Conservation (phyloP, 2,888 invertebrate genomes). For the Stegana nigrithorax region DNA sequence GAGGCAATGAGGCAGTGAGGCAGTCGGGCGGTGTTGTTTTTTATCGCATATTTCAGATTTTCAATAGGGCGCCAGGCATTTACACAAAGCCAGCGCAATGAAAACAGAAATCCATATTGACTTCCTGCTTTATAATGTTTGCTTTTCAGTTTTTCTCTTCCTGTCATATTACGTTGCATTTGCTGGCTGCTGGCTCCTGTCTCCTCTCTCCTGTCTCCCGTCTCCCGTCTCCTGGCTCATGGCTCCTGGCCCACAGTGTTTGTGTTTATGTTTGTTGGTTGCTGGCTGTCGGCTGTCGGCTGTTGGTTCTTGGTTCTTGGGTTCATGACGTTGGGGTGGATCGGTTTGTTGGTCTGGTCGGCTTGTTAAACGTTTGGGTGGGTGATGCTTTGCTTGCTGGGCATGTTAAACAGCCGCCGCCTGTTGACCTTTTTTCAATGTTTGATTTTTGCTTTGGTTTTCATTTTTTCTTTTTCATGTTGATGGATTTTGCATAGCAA, state of each 20-base stretch:
- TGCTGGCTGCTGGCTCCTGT: background rate
- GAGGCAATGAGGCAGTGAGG: background rate
- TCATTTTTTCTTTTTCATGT: background rate
- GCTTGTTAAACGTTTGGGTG: background rate
- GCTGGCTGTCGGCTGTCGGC: no score
- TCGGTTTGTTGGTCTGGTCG: no score
- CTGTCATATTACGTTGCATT: background rate
- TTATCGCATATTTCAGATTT: background rate
- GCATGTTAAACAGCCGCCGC: background rate
- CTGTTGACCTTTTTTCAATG: constrained; percentile 9
- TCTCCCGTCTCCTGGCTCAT: no score
- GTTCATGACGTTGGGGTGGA: no score
- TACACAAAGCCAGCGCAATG: no score
- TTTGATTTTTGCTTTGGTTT: no score
- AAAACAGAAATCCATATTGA: constrained; percentile 9
- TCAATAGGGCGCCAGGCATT: background rate
- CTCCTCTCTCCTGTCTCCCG: no score
- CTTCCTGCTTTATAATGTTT: background rate
- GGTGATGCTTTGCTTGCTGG: background rate
- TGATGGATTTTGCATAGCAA: constrained; percentile 15
- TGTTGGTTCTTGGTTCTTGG: no score
- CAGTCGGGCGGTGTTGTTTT: background rate
- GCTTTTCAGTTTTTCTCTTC: background rate
- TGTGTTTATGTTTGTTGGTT: background rate
- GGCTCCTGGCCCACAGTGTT: no score